These are phyloP conservation scores for Erebia ligea DNA, from an alignment of 2,888 invertebrate species.

Conservation along the genomic window DNA sequence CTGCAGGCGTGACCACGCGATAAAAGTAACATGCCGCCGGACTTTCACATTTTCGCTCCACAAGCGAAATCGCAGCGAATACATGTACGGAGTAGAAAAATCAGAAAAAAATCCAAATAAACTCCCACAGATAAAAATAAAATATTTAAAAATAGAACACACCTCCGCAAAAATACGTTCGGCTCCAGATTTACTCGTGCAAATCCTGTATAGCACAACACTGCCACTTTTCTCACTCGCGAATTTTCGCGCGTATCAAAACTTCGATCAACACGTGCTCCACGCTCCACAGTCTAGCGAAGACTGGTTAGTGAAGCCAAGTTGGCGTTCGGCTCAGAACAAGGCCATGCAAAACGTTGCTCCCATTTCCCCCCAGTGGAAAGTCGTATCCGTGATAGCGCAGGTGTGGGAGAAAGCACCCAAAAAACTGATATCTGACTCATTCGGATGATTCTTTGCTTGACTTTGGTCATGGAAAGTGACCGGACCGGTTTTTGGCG, in stretches of 20 bases:
- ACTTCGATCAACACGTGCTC: conserved; percentile 45
- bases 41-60: conserved; percentile 44
- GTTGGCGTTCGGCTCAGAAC: conserved; percentile 60
- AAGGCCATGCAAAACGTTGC: conserved; percentile 78
- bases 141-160: conserved; percentile 48
- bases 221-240: conserved; percentile 64
- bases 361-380: conserved; percentile 78
- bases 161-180: conserved; percentile 62
- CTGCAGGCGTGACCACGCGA: conserved; percentile 56
- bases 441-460: conserved; percentile 67
- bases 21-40: conserved; percentile 46
- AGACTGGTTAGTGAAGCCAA: conserved; percentile 55
- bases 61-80: conserved; percentile 31
- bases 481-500: conserved; percentile 70
- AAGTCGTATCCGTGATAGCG: conserved; percentile 79
- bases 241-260: conserved; percentile 50
- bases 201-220: conserved; percentile 56
- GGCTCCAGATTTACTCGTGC: conserved; percentile 70
- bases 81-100: conserved; percentile 13
- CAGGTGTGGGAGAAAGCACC: conserved; percentile 82
- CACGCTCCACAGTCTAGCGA: conserved; percentile 49
- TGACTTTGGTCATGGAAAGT: conserved; percentile 62
- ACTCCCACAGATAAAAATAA: not conserved
- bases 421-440: conserved; percentile 74
- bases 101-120: not conserved